Base-by-base conservation (phyloP, 2,888 invertebrate species). In the Drosophila tanythrix region DNA sequence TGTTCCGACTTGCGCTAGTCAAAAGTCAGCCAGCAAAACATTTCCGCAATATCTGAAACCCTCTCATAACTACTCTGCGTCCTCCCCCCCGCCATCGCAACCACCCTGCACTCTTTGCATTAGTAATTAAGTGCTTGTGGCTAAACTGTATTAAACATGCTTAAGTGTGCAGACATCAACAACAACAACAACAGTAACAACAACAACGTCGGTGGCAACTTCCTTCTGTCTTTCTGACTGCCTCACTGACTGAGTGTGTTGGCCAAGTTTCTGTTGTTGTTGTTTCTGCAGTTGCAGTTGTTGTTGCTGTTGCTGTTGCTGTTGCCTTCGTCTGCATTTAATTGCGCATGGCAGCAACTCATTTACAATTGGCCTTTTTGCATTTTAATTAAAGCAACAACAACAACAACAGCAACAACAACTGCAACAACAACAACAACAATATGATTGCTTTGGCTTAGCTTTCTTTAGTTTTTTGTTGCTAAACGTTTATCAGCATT, bases 101-200 rank as follows among this genome's bases (percentile, higher is more conserved):
- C 27, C 48, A 18, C 50, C 35, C 29, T 38, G 48, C 61, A 40
- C 61, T 46, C 51, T 43, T 56, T 78, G 82, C 84, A 86, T 92
- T 90, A 83, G 87, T 91, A 90, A 92, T 91, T 92, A 92, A 91
- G 92, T 89, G 89, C 91, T 92, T 92, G 92, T 88, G 92, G 91
- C 92, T 91, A 92, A 91, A 91, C 91, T 92, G 91, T 91, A 91
- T 92, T 91, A 92, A 92, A 91, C 90, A 91, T 91, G 92, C 90
- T 88, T 91, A 91, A 92, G 89, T 92, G 91, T 88, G 90, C 91
- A 92, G 85, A 82, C 87, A 21, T 21, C 21, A 73, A 73, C 70
- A 52, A 52, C 52, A 38, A 53, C 35, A 35, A 7, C 35, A 53
- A 27, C 10, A 35, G 18, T 6, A 25, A 36, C 83, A 68, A 74